phyloP scores from a whole-genome alignment of 2,797 vertebrate species.

The Perodicticus potto region DNA sequence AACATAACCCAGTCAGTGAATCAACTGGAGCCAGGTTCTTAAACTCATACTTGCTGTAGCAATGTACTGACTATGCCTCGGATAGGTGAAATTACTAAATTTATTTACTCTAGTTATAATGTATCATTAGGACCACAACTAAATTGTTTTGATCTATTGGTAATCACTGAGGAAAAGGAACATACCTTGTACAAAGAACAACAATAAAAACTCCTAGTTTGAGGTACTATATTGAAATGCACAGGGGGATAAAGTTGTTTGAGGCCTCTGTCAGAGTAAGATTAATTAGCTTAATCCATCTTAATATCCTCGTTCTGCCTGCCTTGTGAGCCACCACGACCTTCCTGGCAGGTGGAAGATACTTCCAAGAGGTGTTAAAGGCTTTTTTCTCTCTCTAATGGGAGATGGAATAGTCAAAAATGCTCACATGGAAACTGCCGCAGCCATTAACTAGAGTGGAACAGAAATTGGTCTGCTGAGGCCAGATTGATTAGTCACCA shows the following conservation, averaged over 20 bases:
- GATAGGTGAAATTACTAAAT: conserved; percentile 85
- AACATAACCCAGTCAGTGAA: conserved; percentile 90
- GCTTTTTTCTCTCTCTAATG: conserved; percentile 86
- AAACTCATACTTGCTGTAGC: conserved; percentile 83
- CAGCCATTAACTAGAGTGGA: conserved; percentile 89
- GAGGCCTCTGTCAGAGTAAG: conserved; percentile 86
- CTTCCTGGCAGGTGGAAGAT: conserved; percentile 92
- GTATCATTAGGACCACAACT: conserved; percentile 85
- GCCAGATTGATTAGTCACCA: conserved; percentile 90
- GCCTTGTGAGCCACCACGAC: conserved; percentile 86
- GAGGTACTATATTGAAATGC: conserved; percentile 78
- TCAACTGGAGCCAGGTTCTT: conserved; percentile 87
- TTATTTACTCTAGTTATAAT: conserved; percentile 82
- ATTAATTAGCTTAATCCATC: conserved; percentile 94
- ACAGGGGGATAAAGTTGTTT: conserved; percentile 78
- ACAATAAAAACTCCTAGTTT: conserved; percentile 64
- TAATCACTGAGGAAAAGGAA: conserved; percentile 79
- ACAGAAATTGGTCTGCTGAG: conserved; percentile 90
- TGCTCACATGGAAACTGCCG: conserved; percentile 84
- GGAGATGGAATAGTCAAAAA: conserved; percentile 90
- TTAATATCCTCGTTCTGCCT: conserved; percentile 91
- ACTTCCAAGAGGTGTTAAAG: conserved; percentile 86
- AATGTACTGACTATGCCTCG: conserved; percentile 85
- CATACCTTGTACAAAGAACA: conserved; percentile 77
- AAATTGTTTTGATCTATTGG: conserved; percentile 85